Evolutionary conservation across 2,888 invertebrate genomes (phyloP), one percentile per base, ranked within the genome.

Genomic region (Luperina nickerlii): DNA sequence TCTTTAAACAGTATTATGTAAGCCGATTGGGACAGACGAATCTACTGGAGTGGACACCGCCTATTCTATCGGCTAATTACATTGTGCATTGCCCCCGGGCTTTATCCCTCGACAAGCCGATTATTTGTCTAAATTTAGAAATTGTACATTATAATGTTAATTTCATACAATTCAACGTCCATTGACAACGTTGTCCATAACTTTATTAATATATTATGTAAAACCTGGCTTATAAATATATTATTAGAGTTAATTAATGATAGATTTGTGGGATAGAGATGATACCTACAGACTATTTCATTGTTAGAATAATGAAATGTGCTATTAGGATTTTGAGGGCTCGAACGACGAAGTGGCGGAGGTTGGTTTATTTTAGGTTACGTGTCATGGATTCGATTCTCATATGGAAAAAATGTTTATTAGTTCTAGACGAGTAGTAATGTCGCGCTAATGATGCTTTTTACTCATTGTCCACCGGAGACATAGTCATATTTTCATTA

Each of bases 71-170:
- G 13, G 48, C 38, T 78, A 77, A 73, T 73, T 60, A 70, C 60
- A 60, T 78, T 72, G 32, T 72, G 38, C 62, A 75, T 51, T 51
- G 62, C 76, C 78, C 78, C 7, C n/a, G 7, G 42, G 62, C 42
- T 63, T 74, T 67, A 72, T 42, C 8, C 32, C 45, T n/a, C 45
- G 67, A 48, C 32, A 63, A 75, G 66, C 85, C 7, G 76, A 85
- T 82, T 74, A 79, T 76, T 60, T 66, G 32, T n/a, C 62, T 85
- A 85, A 82, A 76, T 71, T 76, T 86, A 76, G 76, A 75, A 65
- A 45, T 70, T 75, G 69, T 73, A 32, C 32, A 32, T 32, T 32
- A 1, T 68, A 62, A 69, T 72, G n/a, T 71, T 71, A 57, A 67
- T 63, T 62, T 9, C 48, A 13, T 48, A 48, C 48, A 45, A 62